A percentile compares a stretch with the other conserved stretches of the same genome.
phyloP scores from a whole-genome alignment of 2,888 invertebrate genomes.

The Tetragonisca angustula region DNA sequence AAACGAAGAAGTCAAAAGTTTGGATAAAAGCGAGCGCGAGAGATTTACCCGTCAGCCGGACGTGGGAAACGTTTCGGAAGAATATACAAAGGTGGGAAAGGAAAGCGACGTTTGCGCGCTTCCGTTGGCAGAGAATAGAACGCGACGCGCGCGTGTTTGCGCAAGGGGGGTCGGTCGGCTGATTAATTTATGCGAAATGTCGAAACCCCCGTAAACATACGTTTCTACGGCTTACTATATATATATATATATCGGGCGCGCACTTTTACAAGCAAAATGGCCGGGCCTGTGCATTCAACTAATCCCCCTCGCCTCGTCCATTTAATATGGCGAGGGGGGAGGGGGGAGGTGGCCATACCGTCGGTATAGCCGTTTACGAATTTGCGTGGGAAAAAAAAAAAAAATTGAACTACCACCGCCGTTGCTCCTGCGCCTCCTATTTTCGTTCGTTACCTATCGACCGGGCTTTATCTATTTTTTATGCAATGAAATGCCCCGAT shows the following conservation, averaged over 20 bases:
- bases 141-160: conserved; percentile 36
- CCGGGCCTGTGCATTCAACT: conserved; percentile 74
- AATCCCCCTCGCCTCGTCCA: conserved; percentile 80
- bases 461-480: conserved; percentile 79
- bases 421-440: conserved; percentile 72
- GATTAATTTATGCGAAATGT: conserved; percentile 74
- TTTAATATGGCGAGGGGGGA: conserved; percentile 76
- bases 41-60: neutral
- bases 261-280: conserved; percentile 79
- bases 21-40: neutral
- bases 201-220: conserved; percentile 75
- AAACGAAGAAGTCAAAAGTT: neutral
- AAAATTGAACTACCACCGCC: conserved; percentile 73
- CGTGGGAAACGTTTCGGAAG: neutral
- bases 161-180: conserved; percentile 33
- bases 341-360: conserved; percentile 69
- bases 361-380: conserved; percentile 78
- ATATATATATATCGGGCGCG: conserved; percentile 64
- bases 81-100: conserved; percentile 3
- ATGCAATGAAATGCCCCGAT: conserved; percentile 76
- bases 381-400: conserved; percentile 75
- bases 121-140: conserved; percentile 19
- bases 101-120: conserved; percentile 18
- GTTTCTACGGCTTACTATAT: conserved; percentile 73
- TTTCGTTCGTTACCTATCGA: conserved; percentile 81